Evolutionary conservation across 2,888 invertebrate genomes (phyloP), one percentile per base, ranked within the genome.

Genomic region (Tenthredo amoena): DNA sequence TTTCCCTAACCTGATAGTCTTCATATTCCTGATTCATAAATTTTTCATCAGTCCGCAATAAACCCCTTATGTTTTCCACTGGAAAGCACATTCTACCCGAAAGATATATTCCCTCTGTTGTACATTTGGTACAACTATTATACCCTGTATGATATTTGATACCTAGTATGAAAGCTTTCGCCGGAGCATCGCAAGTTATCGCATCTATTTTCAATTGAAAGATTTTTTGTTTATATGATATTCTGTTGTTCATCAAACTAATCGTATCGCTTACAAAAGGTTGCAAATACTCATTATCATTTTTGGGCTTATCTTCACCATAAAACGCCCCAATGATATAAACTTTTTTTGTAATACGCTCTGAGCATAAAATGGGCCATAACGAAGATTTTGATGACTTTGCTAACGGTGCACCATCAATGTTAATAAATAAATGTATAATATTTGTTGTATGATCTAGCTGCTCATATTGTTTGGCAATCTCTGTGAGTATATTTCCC

Each of bases 341-440:
- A 55, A 79, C 55, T 12, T 34, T 12, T 1, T 79, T 62, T 40
- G 34, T 18, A 2, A 76, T 12, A 77, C 26, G 26, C 31, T 55
- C 81, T 37, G 81, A 81, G 58, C 81, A 50, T 18, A 81, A 7
- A 47, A 81, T 81, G 18, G 81, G 77, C 71, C 82, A 47, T 71
- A 55, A 34, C 76, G 83, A 21, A 72, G 18, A 26, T 18, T 15
- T 68, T 9, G 79, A n/a, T 68, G 84, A 86, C 34, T 85, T 31
- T 18, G 31, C 43, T 21, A 84, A 26, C 34, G 65, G 83, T 26
- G 18, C 12, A 55, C 84, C 84, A 31, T 82, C 84, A 79, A 86
- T 84, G n/a, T 15, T 55, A 6, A 85, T 65, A 0, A 58, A 76
- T 12, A 76, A 40, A 1, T n/a, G 3, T 21, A 21, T 76, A 43